Evolutionary conservation across 2,888 invertebrate species (phyloP), one percentile per base, ranked within the genome.

Genomic region (Charanyca ferruginea): DNA sequence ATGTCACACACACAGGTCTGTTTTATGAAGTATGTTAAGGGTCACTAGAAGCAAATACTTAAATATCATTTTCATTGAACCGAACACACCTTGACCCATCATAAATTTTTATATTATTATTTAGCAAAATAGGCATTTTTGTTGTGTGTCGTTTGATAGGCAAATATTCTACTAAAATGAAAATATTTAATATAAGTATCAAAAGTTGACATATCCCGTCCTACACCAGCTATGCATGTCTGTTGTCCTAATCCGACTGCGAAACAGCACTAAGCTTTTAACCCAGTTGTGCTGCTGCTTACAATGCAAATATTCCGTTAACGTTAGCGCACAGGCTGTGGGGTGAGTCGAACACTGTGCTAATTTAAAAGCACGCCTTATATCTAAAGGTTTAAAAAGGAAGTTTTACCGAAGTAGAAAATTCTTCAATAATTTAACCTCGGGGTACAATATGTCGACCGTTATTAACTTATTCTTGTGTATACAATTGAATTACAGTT

Each of bases 221-320:
- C 47, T 74, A 72, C 47, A 66, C 59, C 66, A 73, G 75, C 66
- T 75, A 75, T 81, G 74, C 66, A 70, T 76, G 66, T 65, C 71
- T 79, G 76, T 82, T 74, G 65, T 83, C 71, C 74, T 79, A 66
- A 73, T 70, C 79, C 72, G 73, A 73, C 74, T 76, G 77, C 75
- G 61, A 79, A 85, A 92, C 90, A 89, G 75, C 88, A 83, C 84
- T 91, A 91, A 91, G 92, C 93, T 93, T 93, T 91, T 93, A 92
- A 91, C 91, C 90, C 84, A 89, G 89, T 90, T 89, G 83, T 85
- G 72, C 72, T 70, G 73, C 73, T 75, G 81, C 86, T 85, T 83
- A 84, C 85, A 87, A 88, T 87, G 87, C 86, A 90, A 88, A 88
- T 90, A 90, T 89, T 88, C 87, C 85, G 85, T 85, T 89, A 87